Evolutionary conservation across 2,113 vertebrate genomes (phyloP).

Genomic region (Tachysurus vachellii): DNA sequence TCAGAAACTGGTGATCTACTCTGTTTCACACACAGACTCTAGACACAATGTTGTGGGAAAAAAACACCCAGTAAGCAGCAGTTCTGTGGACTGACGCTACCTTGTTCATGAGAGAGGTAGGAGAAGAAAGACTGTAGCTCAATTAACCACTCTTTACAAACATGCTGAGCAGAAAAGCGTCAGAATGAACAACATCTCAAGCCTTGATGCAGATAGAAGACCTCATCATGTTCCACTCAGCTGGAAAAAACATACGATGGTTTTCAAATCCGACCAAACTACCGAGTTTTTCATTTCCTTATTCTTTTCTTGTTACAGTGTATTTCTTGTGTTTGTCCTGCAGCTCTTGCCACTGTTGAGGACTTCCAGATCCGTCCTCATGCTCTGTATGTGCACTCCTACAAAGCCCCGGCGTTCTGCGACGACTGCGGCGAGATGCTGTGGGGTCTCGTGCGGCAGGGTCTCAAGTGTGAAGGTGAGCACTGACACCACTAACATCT

Average conservation of each 20-base stretch:
- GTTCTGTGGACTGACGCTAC: not conserved
- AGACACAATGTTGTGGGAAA: not conserved
- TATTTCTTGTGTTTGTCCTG: slow-evolving; percentile 41
- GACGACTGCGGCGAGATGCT: slow-evolving; percentile 99
- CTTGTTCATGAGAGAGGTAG: not conserved
- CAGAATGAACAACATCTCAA: too few relatives aligned
- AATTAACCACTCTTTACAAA: not conserved
- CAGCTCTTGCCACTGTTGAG: slow-evolving; percentile 94
- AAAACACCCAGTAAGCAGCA: not conserved
- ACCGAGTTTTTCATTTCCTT: not conserved
- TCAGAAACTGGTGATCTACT: not conserved
- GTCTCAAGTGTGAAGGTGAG: slow-evolving; percentile 97
- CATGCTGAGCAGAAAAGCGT: not conserved
- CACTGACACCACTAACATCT: too few relatives aligned
- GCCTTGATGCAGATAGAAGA: not conserved
- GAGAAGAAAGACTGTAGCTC: not conserved
- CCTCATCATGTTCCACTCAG: not conserved
- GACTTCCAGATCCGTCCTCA: slow-evolving; percentile 99
- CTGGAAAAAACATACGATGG: not conserved
- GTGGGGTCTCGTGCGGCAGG: slow-evolving; percentile 97
- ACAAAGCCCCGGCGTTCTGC: slow-evolving; percentile 98
- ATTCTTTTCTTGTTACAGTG: not conserved
- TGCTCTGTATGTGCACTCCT: slow-evolving; percentile 96
- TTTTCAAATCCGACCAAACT: not conserved
- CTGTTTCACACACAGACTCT: not conserved